Percentiles rank a stretch among this genome's conserved stretches.
Evolutionary conservation across 2,888 invertebrate genomes (phyloP).

Genomic region (Caenorhabditis sp.): DNA sequence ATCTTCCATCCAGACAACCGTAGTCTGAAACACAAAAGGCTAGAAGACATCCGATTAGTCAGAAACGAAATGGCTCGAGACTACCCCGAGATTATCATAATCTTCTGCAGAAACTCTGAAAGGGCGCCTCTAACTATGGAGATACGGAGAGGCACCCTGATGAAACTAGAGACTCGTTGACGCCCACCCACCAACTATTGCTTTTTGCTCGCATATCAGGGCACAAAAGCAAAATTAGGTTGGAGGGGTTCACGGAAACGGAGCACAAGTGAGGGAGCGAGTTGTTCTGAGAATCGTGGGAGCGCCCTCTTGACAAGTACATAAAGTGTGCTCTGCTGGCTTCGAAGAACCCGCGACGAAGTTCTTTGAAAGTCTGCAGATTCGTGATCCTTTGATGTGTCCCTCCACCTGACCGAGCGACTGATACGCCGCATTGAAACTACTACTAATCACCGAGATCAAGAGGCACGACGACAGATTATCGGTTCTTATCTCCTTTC

Average conservation of each 20-base stretch:
- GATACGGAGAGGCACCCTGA: not conserved
- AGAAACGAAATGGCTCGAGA: too few relatives aligned
- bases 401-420: slow-evolving; percentile 11
- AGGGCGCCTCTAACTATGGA: not conserved
- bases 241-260: not conserved
- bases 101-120: too few relatives aligned
- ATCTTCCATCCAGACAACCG: too few relatives aligned
- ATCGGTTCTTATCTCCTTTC: not conserved
- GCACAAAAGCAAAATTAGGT: not conserved
- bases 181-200: not conserved
- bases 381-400: slow-evolving; percentile 1
- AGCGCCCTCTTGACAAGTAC: slow-evolving; percentile 7
- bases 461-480: slow-evolving; percentile 13
- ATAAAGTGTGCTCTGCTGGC: not conserved
- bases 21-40: too few relatives aligned
- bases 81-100: too few relatives aligned
- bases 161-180: not conserved
- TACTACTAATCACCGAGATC: slow-evolving; percentile 12
- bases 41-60: too few relatives aligned
- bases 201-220: not conserved
- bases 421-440: slow-evolving; percentile 24
- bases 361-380: not conserved
- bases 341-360: not conserved
- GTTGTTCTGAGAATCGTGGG: slow-evolving; percentile 5
- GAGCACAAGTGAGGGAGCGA: not conserved